Evolutionary conservation across 2,888 invertebrate genomes (phyloP), one percentile per base, ranked within the genome.

Genomic region (Brassicogethes aeneus): DNA sequence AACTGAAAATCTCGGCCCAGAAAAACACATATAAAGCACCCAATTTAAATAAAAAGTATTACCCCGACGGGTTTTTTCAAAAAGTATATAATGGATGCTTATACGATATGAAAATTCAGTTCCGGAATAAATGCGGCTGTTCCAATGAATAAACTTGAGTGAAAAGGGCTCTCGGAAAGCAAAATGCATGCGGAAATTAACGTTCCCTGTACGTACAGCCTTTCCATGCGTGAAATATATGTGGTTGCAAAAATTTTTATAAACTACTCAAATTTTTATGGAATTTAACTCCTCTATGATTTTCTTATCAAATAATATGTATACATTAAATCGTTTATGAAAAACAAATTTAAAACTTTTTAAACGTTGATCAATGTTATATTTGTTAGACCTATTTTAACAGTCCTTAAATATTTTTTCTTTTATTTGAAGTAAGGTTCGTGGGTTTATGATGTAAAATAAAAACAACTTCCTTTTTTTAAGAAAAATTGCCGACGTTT

Each of bases 121-220:
- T 45, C 42, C 45, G 45, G 45, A 37, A 40, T 42, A 40, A 41
- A 45, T 42, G 42, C 42, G 39, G 41, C 41, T 14, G 45, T 45
- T 45, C 45, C 45, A 42, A 42, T 45, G 45, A 39, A 42, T 39
- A 37, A 39, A 35, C 40, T 37, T 34, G 39, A 37, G 37, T 45
- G 45, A 45, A 45, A 45, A 37, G 40, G 42, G 45, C 42, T 39
- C 36, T 39, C 35, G 39, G 42, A 36, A 36, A 42, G 42, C 40
- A 42, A 42, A 45, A 45, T 45, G 42, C 45, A 37, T 34, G 42
- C 45, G 41, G 32, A 43, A 42, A 41, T 49, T 50, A 46, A 41
- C 46, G 43, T 46, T 43, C 43, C 46, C 43, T 43, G 43, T 46
- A 46, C 41, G 43, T 41, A 35, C 29, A 5, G 34, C 30, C 36